Percentiles rank a stretch among this genome's conserved stretches.
Evolutionary conservation across 2,888 invertebrate species (phyloP).

Genomic region (Melieria picta): DNA sequence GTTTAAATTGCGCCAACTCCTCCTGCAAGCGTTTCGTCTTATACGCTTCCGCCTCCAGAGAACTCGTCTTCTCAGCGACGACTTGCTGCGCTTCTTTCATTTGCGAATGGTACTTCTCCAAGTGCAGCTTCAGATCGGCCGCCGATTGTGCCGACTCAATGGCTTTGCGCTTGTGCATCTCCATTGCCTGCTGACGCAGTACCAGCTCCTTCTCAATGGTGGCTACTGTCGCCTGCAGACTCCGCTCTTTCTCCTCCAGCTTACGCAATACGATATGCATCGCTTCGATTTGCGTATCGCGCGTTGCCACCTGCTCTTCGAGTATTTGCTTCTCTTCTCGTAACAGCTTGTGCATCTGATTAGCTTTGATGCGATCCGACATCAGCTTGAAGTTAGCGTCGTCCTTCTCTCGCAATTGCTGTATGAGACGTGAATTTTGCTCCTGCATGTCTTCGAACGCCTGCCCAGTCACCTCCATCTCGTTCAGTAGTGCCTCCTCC

Average conservation of each 20-base stretch:
- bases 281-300: constrained; percentile 91
- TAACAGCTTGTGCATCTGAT: constrained; percentile 92
- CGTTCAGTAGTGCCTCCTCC: constrained; percentile 95
- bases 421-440: constrained; percentile 93
- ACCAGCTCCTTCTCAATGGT: constrained; percentile 95
- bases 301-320: constrained; percentile 85
- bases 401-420: constrained; percentile 95
- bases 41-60: constrained; percentile 94
- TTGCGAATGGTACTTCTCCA: constrained; percentile 98
- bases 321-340: constrained; percentile 94
- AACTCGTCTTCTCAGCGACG: constrained; percentile 95
- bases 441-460: constrained; percentile 99
- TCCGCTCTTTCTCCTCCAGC: constrained; percentile 94
- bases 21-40: constrained; percentile 96
- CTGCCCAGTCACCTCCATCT: constrained; percentile 99
- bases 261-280: constrained; percentile 94
- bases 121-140: constrained; percentile 94
- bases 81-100: constrained; percentile 97
- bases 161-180: constrained; percentile 97
- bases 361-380: constrained; percentile 96
- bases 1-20: constrained; percentile 89
- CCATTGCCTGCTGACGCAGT: constrained; percentile 94
- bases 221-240: constrained; percentile 89
- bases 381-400: constrained; percentile 99
- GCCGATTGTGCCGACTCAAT: constrained; percentile 97